Conservation (phyloP, 2,113 vertebrate genomes). For the Labrus mixtus region DNA sequence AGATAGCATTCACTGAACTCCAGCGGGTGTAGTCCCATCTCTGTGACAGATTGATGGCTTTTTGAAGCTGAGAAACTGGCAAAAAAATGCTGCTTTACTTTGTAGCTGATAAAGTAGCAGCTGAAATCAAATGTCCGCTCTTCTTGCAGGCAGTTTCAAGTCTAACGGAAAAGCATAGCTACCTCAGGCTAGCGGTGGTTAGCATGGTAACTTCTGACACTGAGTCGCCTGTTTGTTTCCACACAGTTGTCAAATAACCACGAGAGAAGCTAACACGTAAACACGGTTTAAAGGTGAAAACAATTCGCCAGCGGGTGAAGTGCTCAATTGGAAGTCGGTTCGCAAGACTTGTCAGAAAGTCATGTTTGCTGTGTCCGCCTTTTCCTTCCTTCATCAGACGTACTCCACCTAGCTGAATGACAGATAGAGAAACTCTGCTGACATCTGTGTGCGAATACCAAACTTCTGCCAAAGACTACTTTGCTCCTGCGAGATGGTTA, state of each 20-base stretch:
- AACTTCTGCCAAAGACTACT: slow-evolving; percentile 46
- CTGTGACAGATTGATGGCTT: slow-evolving; percentile 37
- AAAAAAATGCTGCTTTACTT: slow-evolving; percentile 15
- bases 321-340: slow-evolving; percentile 11
- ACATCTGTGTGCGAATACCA: slow-evolving; percentile 73
- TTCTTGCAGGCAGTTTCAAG: slow-evolving; percentile 15
- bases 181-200: slow-evolving; percentile 56
- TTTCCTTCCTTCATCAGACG: slow-evolving; percentile 34
- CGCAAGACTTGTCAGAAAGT: slow-evolving; percentile 20
- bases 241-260: slow-evolving; percentile 49
- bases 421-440: slow-evolving; percentile 79
- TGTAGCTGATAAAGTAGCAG: not conserved
- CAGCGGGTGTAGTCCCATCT: slow-evolving; percentile 95
- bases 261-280: slow-evolving; percentile 15
- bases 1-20: slow-evolving; percentile 98
- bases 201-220: slow-evolving; percentile 64
- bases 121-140: not conserved
- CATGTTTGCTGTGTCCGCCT: slow-evolving; percentile 10
- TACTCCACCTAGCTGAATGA: slow-evolving; percentile 64
- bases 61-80: slow-evolving; percentile 10
- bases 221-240: slow-evolving; percentile 53
- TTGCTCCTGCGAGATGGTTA: fast-evolving
- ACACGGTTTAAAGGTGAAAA: not conserved
- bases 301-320: not conserved
- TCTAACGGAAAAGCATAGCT: slow-evolving; percentile 53